phyloP scores from a whole-genome alignment of 2,888 invertebrate genomes.

The Eumacrocentrus americanus region DNA sequence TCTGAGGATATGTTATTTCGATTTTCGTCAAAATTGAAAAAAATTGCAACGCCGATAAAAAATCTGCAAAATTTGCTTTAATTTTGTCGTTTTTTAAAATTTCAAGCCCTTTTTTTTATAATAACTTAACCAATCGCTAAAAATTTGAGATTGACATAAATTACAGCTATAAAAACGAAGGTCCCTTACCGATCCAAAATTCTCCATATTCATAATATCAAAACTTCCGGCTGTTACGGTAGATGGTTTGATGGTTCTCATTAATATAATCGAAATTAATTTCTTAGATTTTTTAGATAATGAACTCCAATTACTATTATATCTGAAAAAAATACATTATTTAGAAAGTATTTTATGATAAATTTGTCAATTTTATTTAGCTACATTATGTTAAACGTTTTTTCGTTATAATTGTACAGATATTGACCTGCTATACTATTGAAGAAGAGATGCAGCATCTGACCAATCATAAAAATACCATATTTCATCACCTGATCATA shows the following conservation, averaged over 20 bases:
- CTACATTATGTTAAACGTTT: neutral
- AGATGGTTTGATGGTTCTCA: conserved; percentile 22
- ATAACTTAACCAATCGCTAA: too few species aligned
- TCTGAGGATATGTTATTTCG: too few species aligned
- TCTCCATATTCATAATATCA: conserved; percentile 23
- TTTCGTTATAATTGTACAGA: conserved; percentile 24
- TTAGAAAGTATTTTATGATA: neutral
- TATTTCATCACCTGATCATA: conserved; percentile 17
- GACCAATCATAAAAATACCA: conserved; percentile 17
- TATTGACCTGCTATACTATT: conserved; percentile 32
- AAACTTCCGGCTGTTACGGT: conserved; percentile 16
- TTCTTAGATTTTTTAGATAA: conserved; percentile 8
- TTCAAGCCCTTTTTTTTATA: too few species aligned
- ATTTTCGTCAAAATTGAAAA: too few species aligned
- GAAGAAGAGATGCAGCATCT: conserved; percentile 29
- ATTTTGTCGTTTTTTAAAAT: too few species aligned
- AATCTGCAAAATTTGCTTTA: too few species aligned
- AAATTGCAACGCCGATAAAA: too few species aligned
- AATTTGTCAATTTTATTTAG: neutral
- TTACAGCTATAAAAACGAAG: too few species aligned
- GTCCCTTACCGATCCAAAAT: neutral
- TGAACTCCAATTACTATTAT: conserved; percentile 22
- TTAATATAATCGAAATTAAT: conserved; percentile 16
- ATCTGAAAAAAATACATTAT: conserved; percentile 11
- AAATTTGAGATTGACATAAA: too few species aligned